Evolutionary conservation across 2,113 vertebrate genomes (phyloP), one percentile per base, ranked within the genome.

Genomic region (Petrocephalus microphthalmus): DNA sequence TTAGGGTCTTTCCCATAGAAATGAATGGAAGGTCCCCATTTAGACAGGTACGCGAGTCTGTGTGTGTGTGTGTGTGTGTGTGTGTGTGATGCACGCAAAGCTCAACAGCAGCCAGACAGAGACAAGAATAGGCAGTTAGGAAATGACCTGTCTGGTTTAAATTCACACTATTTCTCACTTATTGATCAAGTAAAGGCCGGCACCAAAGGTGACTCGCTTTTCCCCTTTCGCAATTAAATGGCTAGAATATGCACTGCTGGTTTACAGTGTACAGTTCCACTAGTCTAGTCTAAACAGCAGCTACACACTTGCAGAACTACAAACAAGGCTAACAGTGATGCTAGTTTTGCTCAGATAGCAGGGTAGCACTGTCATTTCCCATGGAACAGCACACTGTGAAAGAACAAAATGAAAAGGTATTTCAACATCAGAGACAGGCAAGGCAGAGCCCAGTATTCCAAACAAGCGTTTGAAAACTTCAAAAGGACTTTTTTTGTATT

Each of bases 401-500:
- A 67, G 3, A 84, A 87, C 29, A 20, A 64, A 85, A 87, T 89
- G 57, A 89, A 87, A 89, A 82, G 86, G 87, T 87, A 83, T 89
- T 91, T 90, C 86, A 88, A 90, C 86, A 90, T 87, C 85, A 91
- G 87, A 90, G 74, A 57, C 81, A 42, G 71, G 33, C 71, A 37
- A 67, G 60, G 25, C 60, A 67, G 60, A 54, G 81, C 64, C 4
- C 57, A 88, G 87, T 87, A 42, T 89, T 90, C 90, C 81, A 91
- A 91, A 90, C 88, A 84, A 81, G 87, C 86, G 60, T 91, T 87
- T 91, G 90, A 91, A 83, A 88, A 91, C 90, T 92, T 92, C 89
- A 93, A 91, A 88, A 37, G 54, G 37, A 49, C 56, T 88, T 87
- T 82, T 87, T 87, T 82, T 87, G 84, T 85, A 89, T 74, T 88